Evolutionary conservation across 1,140 invertebrate genomes (phyloP).

Genomic region (Antheraea mylitta): DNA sequence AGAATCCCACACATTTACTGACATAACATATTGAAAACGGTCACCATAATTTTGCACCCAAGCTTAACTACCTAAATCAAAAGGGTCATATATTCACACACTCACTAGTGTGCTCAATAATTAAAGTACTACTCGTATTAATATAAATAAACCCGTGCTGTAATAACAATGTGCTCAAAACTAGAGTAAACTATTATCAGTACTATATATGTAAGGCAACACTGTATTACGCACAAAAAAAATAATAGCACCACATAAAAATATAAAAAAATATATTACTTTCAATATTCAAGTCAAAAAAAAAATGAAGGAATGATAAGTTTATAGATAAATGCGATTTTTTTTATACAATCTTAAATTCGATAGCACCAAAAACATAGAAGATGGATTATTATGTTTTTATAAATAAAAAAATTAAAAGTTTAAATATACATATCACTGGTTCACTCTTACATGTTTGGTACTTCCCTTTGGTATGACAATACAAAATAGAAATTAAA

Average conservation of each 20-base stretch:
- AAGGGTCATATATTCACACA: no score
- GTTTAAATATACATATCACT: not conserved
- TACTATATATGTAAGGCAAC: not conserved
- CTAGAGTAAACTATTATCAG: no score
- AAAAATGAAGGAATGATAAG: slow-evolving; percentile 29
- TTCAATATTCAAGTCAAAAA: slow-evolving; percentile 13
- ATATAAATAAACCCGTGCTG: no score
- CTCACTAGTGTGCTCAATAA: no score
- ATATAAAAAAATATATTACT: slow-evolving; percentile 16
- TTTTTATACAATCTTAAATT: slow-evolving; percentile 7
- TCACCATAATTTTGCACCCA: no score
- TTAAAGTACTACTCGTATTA: no score
- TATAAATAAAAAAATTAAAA: no score
- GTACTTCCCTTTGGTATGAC: not conserved
- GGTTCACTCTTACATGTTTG: not conserved
- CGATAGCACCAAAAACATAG: not conserved
- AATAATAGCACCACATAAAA: slow-evolving; percentile 24
- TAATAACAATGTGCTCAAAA: no score
- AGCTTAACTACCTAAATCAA: no score
- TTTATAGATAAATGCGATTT: slow-evolving; percentile 8
- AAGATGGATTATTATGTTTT: not conserved
- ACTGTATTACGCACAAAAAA: slow-evolving; percentile 14
- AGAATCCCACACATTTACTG: no score
- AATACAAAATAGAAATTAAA: not conserved
- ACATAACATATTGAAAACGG: no score